Evolutionary conservation across 30 jellyfish, hydroid and myxozoan genomes (phyloP), one percentile per base, ranked within the genome.

Genomic region (Rhopilema esculentum): DNA sequence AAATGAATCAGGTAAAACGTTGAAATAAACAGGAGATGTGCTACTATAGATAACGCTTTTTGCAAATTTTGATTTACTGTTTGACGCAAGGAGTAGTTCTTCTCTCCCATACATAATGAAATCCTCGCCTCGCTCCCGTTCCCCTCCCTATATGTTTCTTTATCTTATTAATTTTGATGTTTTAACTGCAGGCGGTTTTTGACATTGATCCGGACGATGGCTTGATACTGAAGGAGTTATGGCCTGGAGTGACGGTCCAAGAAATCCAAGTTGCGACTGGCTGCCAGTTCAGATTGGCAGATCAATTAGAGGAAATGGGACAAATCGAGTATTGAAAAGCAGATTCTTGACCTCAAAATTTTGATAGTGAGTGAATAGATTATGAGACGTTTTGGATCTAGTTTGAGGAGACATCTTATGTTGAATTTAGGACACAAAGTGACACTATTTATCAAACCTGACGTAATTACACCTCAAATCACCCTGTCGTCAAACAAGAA

Each of bases 241-340:
- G 98, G 97, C 98, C 98, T 0, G 93, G 96, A 6, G 95, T 88
- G 28, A 88, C 96, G 2, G 89, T 93, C 24, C 98, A 96, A 49
- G 98, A 93, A 28, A 61, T 93, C 30, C 98, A 93, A 50, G 70
- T 79, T 16, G 69, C 93, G 22, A 93, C 98, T 22, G 98, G 98
- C 30, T 93, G 98, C 75, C 97, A 93, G 49, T 93, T 93, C 61
- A 75, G 92, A 53, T 76, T 93, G 1, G 85, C 98, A 16, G 93
- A 83, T 51, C 77, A 88, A 30, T 40, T 93, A 24, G 77, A 67
- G 25, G 98, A 93, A 82, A 93, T 93, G 98, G 83, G 83, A 49
- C 83, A 81, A 50, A 81, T 81, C 26, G 57, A 40, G 57, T 40
- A 12, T 40, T 40, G 57, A 40, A n/a, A n/a, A n/a, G n/a, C n/a